Evolutionary conservation across 2,113 vertebrate genomes (phyloP).

Genomic region (Haplotaxodon microlepis): DNA sequence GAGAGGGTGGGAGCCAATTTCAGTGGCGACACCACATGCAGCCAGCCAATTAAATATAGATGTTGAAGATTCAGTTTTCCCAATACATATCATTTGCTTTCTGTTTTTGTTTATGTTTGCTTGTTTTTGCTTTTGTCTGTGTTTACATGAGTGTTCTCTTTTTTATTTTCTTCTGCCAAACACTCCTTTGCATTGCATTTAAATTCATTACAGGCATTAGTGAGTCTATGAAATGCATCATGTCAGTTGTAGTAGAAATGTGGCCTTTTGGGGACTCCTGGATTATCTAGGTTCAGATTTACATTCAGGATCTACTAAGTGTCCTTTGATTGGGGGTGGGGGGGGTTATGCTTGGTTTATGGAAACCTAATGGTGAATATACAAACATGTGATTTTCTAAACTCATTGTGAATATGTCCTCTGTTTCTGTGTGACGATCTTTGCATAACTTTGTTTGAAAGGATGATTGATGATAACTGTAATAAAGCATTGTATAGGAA

Average conservation of each 20-base stretch:
- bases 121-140: not conserved
- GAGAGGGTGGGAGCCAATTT: constrained; percentile 24
- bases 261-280: not conserved
- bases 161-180: not conserved
- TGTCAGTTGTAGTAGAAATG: not conserved
- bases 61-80: constrained; percentile 28
- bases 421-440: not conserved
- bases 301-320: not conserved
- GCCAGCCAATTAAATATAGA: constrained; percentile 46
- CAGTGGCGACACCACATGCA: constrained; percentile 11
- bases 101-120: not conserved
- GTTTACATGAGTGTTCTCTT: not conserved
- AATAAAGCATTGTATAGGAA: not conserved
- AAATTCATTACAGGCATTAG: not conserved
- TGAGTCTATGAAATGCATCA: not conserved
- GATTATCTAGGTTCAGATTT: constrained; percentile 27
- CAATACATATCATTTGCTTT: not conserved
- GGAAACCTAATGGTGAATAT: not conserved
- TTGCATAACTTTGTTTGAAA: not conserved
- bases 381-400: not conserved
- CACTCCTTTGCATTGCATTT: not conserved
- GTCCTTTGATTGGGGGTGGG: not conserved
- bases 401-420: not conserved
- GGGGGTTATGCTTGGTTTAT: not conserved
- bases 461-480: not conserved